Percentiles rank a stretch among this genome's conserved stretches.
These are phyloP conservation scores for Siphonodentalium dalli DNA, from an alignment of 2,888 invertebrate species.

Conservation along the genomic window DNA sequence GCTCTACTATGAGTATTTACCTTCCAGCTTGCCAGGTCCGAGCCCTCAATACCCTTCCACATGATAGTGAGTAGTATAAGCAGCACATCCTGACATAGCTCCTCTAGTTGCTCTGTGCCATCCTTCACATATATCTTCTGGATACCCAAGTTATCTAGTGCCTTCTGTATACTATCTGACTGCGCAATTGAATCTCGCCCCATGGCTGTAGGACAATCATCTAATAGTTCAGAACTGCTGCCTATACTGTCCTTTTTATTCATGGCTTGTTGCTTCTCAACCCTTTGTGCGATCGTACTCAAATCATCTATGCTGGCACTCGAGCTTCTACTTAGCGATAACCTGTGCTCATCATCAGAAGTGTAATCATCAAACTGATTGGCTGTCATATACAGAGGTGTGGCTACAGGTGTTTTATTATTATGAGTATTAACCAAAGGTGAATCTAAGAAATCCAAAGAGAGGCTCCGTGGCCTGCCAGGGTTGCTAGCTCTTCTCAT, in stretches of 20 bases:
- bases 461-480: too few relatives aligned
- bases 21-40: slow-evolving; percentile 70
- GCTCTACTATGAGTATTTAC: slow-evolving; percentile 52
- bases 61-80: slow-evolving; percentile 71
- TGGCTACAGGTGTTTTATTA: slow-evolving; percentile 27
- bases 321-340: slow-evolving; percentile 49
- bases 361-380: slow-evolving; percentile 34
- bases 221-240: too few relatives aligned
- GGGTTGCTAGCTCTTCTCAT: too few relatives aligned
- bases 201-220: slow-evolving; percentile 1
- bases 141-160: slow-evolving; percentile 45
- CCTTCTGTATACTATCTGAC: slow-evolving; percentile 38
- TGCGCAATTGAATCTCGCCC: slow-evolving; percentile 17
- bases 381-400: slow-evolving; percentile 44
- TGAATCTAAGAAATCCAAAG: too few relatives aligned
- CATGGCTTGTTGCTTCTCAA: slow-evolving; percentile 19
- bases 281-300: slow-evolving; percentile 29
- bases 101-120: slow-evolving; percentile 67
- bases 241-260: slow-evolving; percentile 5
- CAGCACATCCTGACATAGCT: slow-evolving; percentile 70
- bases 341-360: slow-evolving; percentile 38
- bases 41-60: slow-evolving; percentile 72
- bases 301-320: slow-evolving; percentile 57
- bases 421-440: slow-evolving; percentile 1
- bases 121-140: slow-evolving; percentile 41